Base-by-base conservation (phyloP, 1,140 invertebrate genomes). In the Carcinoscorpius rotundicauda region DNA sequence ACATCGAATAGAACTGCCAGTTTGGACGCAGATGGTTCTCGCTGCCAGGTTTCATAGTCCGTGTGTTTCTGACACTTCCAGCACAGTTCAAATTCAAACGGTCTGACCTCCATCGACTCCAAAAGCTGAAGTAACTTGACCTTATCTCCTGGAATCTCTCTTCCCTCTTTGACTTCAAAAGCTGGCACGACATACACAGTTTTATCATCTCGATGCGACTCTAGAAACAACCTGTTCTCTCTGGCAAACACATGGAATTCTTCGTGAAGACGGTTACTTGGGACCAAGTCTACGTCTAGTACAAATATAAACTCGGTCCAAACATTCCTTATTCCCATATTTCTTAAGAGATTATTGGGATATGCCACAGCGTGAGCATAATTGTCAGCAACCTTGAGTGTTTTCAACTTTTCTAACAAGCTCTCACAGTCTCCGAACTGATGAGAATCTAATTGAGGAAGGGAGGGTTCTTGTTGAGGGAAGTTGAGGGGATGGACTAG, bases 71-170 rank as follows among this genome's bases (percentile, higher is more conserved):
- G 79, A 71, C 83, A 85, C 69, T 83, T 82, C 72, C 76, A 77
- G 68, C 83, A 85, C n/a, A 81, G 69, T 64, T 82, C 78, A 67
- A 74, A 76, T 72, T 84, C 84, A 73, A 83, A 85, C 11, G 82
- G 83, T 63, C 82, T 71, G 0, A 79, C 75, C 64, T 72, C 64
- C 68, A 75, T 69, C 62, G 72, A 57, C 72, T 75, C 61, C 75
- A 75, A 73, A 6, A 77, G 69, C 11, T 74, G 71, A 50, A 83
- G 61, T 3, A 85, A 73, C 11, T 78, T 74, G 6, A 70, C 51
- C 73, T 83, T 84, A 55, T 74, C 74, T 4, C 64, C 49, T n/a
- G 81, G 81, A 49, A 78, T 66, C 10, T 59, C 64, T 5, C 71
- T 66, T 49, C 68, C 69, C 65, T 74, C 71, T 67, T 76, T 74